Evolutionary conservation across 2,797 vertebrate genomes (phyloP), one percentile per base, ranked within the genome.

Genomic region (Urophycis tenuis): DNA sequence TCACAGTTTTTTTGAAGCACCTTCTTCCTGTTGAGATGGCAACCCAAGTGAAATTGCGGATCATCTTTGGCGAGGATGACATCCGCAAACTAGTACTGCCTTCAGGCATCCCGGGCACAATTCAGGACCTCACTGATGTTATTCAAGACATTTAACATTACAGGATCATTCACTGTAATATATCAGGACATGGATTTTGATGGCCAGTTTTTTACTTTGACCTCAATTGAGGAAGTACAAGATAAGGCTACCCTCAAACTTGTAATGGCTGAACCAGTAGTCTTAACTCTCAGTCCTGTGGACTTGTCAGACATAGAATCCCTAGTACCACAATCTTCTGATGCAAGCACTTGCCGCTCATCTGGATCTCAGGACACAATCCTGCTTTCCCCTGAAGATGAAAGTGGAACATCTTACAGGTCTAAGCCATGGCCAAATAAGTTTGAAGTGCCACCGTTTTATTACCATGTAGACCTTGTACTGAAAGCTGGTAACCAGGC

Each of bases 71-170:
- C 1, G 71, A 72, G 1, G 1, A 72, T 72, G 22, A 34, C 1
- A 11, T 77, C 17, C 76, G 15, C 35, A 77, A 77, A 73, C n/a
- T 77, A 10, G 7, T 77, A 73, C 70, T 72, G 30, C 76, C 76
- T 33, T 72, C 76, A 77, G 71, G 76, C 11, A 77, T 73, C 64
- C 64, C 64, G n/a, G 29, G 64, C 29, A 67, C n/a, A 2, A 1
- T 67, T 2, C 64, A 67, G 64, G 64, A 29, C 25, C 64, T 67
- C 19, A 25, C 3, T 7, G 2, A 3, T 22, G 53, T 25, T 14
- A 41, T 41, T 14, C 39, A 25, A n/a, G 10, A 22, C 64, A 25
- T 29, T 67, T 9, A 7, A 29, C 19, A 67, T 29, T 67, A 4
- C 64, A 67, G 64, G 25, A 1, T n/a, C 1, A 1, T 49, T 49